phyloP scores from a whole-genome alignment of 1,140 invertebrate genomes.

The Lerema accius region DNA sequence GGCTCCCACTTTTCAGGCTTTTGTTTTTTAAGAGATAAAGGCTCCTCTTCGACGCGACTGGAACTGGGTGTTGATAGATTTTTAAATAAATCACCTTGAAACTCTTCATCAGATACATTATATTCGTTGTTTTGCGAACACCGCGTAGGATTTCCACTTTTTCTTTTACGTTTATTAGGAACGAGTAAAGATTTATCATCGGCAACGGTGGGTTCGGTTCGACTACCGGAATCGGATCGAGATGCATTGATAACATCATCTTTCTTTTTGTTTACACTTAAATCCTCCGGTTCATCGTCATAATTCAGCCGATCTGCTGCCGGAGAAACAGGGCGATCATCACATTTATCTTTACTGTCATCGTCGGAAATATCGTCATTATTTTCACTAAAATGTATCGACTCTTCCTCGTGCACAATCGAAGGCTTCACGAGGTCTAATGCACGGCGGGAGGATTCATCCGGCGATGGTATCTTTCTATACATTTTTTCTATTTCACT shows the following conservation, averaged over 20 bases:
- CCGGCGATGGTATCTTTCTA: conserved; percentile 69
- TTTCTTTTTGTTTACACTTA: conserved; percentile 86
- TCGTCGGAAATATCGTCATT: conserved; percentile 76
- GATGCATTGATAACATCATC: conserved; percentile 76
- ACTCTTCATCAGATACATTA: conserved; percentile 85
- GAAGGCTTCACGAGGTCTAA: conserved; percentile 67
- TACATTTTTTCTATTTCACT: conserved; percentile 83
- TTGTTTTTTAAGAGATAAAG: conserved; percentile 84
- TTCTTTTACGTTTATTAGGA: conserved; percentile 89
- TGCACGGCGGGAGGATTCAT: conserved; percentile 58
- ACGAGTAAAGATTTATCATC: conserved; percentile 77
- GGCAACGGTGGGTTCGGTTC: conserved; percentile 70
- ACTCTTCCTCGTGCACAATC: conserved; percentile 55
- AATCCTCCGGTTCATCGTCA: conserved; percentile 86
- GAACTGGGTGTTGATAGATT: conserved; percentile 67
- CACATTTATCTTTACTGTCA: conserved; percentile 59
- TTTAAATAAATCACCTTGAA: conserved; percentile 80
- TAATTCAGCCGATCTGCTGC: conserved; percentile 62
- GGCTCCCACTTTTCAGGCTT: conserved; percentile 74
- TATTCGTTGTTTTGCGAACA: conserved; percentile 88
- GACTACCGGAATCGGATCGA: conserved; percentile 65
- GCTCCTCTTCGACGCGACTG: conserved; percentile 75
- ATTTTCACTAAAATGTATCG: conserved; percentile 66
- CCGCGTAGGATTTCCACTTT: conserved; percentile 94
- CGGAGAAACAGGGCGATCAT: conserved; percentile 45